phyloP scores from a whole-genome alignment of 2,113 vertebrate species.

The Hydrolagus affinis region DNA sequence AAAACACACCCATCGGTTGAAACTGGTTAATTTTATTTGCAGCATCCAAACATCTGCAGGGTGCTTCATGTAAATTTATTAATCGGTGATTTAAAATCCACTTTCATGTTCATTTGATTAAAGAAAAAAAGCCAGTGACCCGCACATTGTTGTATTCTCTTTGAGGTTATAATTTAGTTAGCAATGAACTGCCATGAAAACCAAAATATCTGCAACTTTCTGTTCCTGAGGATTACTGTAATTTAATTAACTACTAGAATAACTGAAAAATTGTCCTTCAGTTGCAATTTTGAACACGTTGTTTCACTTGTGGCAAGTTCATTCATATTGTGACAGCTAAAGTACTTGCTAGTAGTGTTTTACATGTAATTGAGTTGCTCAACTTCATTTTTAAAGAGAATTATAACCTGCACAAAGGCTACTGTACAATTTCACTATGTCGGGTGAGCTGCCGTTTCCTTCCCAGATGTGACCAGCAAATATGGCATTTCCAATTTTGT shows the following conservation, averaged over 20 bases:
- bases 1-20: background rate
- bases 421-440: background rate
- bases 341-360: background rate
- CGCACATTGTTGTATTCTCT: background rate
- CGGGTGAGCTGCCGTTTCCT: background rate
- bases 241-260: background rate
- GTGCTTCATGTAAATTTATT: background rate
- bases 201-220: background rate
- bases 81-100: background rate
- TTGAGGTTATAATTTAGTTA: background rate
- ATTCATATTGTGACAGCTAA: too few species aligned
- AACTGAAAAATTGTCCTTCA: background rate
- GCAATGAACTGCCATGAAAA: background rate
- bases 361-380: background rate
- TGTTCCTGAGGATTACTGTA: background rate
- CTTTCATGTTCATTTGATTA: background rate
- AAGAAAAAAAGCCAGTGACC: conserved; percentile 6
- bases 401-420: background rate
- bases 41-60: background rate
- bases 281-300: too few species aligned
- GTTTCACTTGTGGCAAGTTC: too few species aligned
- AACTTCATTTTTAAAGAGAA: background rate
- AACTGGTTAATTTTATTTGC: conserved; percentile 7
- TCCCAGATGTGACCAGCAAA: background rate
- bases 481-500: background rate